Base-by-base conservation (phyloP, 2,113 vertebrate species). In the Calidris pugnax region DNA sequence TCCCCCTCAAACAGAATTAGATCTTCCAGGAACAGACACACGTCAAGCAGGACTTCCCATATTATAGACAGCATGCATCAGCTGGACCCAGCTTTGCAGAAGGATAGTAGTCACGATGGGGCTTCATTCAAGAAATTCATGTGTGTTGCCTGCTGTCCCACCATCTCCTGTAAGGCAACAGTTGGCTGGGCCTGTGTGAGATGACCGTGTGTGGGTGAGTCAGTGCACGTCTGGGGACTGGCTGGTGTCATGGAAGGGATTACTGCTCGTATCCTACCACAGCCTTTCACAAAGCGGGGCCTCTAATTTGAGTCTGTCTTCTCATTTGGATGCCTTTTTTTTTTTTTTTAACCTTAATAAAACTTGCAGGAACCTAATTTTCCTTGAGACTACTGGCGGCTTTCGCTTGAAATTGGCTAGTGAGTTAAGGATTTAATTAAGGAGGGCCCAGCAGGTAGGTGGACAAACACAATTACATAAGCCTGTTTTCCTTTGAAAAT, bases 401-500 rank as follows among this genome's bases (percentile, higher is more conserved):
- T 80, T 86, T 92, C 20, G 41, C 43, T 43, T 92, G 79, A 57
- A 90, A 71, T 62, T 79, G 57, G 33, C 51, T 50, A 28, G 7
- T 48, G 67, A 92, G 33, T 60, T 86, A 73, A 83, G n/a, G 23
- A 68, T 76, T 79, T 92, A 83, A 94, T 90, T 83, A 53, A 10
- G 23, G 35, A 79, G 7, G 33, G 28, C 53, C 62, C 26, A 37
- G 41, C 0, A 0, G 9, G 45, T 45, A 50, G 72, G 63, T 80
- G 67, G 85, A 67, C 45, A 45, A 55, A 35, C 39, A 37, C 13
- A 51, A 53, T 76, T 39, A 64, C 3, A 4, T 48, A 27, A 87
- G 35, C 53, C 12, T 55, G 16, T 4, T 56, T 94, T 91, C 43
- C 37, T 87, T 95, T 92, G 87, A 67, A 91, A 93, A 74, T 45